Conservation (phyloP, 2,113 vertebrate genomes). For the Salvelinus namaycush region DNA sequence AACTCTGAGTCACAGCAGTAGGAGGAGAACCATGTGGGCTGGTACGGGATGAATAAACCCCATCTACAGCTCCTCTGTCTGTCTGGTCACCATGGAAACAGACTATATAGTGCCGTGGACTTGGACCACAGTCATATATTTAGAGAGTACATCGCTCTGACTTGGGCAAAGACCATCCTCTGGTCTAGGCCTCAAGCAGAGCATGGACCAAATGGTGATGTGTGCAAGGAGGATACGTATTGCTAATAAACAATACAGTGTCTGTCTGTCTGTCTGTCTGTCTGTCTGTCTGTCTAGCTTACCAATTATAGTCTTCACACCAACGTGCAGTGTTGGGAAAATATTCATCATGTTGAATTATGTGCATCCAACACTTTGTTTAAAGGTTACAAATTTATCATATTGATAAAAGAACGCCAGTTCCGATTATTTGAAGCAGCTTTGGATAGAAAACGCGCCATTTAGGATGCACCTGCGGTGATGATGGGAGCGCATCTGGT, state of each 20-base stretch:
- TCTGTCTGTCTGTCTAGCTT: conserved; percentile 5
- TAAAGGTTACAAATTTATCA: no score
- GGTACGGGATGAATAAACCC: not conserved
- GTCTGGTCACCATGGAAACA: not conserved
- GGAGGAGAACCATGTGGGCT: not conserved
- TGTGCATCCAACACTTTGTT: no score
- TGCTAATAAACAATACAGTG: not conserved
- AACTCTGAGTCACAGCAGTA: not conserved
- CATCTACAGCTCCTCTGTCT: not conserved
- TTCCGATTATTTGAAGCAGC: no score
- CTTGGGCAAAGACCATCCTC: not conserved
- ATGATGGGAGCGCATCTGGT: no score
- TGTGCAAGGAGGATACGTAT: no score
- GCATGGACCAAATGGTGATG: no score
- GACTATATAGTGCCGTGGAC: not conserved
- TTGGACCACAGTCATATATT: no score
- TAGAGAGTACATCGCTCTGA: not conserved
- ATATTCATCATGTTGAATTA: no score
- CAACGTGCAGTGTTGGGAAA: not conserved
- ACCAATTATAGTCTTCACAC: not conserved
- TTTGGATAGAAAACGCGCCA: no score
- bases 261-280: conserved; percentile 8
- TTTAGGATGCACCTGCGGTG: no score
- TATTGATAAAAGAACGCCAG: no score
- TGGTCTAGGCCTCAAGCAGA: not conserved